Conservation (phyloP, 2,797 vertebrate species). For the Sciurus vulgaris region DNA sequence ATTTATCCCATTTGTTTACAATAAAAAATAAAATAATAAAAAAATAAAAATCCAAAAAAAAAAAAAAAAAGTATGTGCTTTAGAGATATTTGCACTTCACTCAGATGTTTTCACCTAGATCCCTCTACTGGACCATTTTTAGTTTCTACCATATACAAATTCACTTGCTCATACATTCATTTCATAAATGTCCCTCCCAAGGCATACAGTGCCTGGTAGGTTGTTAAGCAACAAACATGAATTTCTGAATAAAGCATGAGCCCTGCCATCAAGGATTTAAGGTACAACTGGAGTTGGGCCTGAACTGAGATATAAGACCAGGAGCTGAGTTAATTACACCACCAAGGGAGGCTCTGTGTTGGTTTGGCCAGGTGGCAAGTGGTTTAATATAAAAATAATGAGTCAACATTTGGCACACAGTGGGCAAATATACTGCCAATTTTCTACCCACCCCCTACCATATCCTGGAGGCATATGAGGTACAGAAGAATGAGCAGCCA, state of each 20-base stretch:
- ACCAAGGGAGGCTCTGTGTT: not conserved
- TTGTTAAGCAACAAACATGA: constrained; percentile 26
- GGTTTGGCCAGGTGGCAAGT: not conserved
- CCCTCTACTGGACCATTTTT: not conserved
- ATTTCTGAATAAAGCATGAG: constrained; percentile 6
- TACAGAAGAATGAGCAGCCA: not conserved
- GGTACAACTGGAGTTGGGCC: not conserved
- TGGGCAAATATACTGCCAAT: not conserved
- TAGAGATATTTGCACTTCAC: constrained; percentile 25
- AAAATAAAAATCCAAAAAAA: no score
- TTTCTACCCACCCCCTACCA: not conserved
- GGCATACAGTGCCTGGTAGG: not conserved
- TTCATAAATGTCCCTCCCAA: not conserved
- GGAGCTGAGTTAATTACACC: constrained; percentile 23
- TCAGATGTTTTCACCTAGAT: not conserved
- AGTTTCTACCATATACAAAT: not conserved
- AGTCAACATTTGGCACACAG: constrained; percentile 41
- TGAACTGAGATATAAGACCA: not conserved
- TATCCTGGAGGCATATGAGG: not conserved
- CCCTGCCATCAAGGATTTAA: constrained; percentile 6
- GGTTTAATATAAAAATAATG: constrained; percentile 21
- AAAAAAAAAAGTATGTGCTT: constrained; percentile 30
- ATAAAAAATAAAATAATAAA: no score
- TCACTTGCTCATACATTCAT: constrained; percentile 17
- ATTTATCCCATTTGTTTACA: no score